Base-by-base conservation (phyloP, 2,113 vertebrate species). In the Dinomys branickii region DNA sequence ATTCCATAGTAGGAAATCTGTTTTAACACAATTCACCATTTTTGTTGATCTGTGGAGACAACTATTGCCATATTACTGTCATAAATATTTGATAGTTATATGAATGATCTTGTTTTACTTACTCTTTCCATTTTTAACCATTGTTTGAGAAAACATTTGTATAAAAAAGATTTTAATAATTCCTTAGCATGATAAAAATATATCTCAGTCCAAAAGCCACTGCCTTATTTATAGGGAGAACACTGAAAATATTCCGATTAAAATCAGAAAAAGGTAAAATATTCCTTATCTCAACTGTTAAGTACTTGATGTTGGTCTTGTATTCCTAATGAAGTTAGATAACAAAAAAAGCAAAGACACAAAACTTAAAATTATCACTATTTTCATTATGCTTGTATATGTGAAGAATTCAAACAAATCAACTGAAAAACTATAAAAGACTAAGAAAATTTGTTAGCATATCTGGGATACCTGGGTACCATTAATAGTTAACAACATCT, bases 161-260 rank as follows among this genome's bases (percentile, higher is more conserved):
- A 44, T 16, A 44, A 75, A 75, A 41, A 73, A 38, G 8, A 73
- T 44, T 73, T 73, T 73, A 41, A 41, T 73, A 44, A 77, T 77
- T 90, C 80, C 30, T 65, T 92, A 92, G 28, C 58, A 58, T 67
- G 26, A 67, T 67, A 92, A 92, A 95, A 58, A 88, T 44, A 63
- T 35, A 4, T 85, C 26, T 58, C 26, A 80, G 16, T 71, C 22
- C 54, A 65, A 26, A 84, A 89, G 54, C 61, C 54, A 61, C 3
- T 38, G 65, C 50, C 52, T 80, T 85, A 44, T 16, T 89, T 90
- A 80, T 30, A 77, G 13, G 33, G 35, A 50, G 54, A 67, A 77
- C 28, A 89, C 10, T 89, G 80, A 7, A 93, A 93, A 12, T 41
- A 69, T 80, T 85, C 52, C n/a, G 24, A 90, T 85, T 73, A 93